Evolutionary conservation across 1,140 invertebrate genomes (phyloP).

Genomic region (Theocolax elegans): DNA sequence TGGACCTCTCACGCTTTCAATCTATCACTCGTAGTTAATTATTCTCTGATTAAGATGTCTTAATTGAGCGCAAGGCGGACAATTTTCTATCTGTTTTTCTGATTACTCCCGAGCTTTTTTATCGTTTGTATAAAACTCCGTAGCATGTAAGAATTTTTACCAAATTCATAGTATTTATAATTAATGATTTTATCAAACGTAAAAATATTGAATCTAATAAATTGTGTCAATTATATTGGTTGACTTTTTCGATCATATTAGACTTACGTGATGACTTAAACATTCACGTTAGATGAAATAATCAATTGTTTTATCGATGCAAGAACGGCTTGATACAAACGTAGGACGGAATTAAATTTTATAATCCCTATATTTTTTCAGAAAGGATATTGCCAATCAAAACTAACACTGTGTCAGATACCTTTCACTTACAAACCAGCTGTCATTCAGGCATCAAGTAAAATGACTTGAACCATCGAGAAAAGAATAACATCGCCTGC

Average conservation of each 20-base stretch:
- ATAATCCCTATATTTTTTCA: slow-evolving; percentile 2
- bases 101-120: not conserved
- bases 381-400: slow-evolving; percentile 21
- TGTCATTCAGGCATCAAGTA: slow-evolving; percentile 18
- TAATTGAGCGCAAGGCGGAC: slow-evolving; percentile 22
- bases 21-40: slow-evolving; percentile 35
- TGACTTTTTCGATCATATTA: no score
- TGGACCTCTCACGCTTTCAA: not conserved
- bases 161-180: no score
- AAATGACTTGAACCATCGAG: slow-evolving; percentile 24
- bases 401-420: not conserved
- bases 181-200: no score
- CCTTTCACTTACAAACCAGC: slow-evolving; percentile 14
- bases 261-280: no score
- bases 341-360: no score
- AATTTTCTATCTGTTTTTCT: not conserved
- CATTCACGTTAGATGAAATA: no score
- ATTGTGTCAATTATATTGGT: no score
- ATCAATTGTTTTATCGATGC: not conserved
- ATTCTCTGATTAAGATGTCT: slow-evolving; percentile 26
- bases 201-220: no score
- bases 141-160: no score
- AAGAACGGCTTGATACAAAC: no score
- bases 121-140: no score
- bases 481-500: slow-evolving; percentile 36